Base-by-base conservation (phyloP, 2,888 invertebrate species). In the Trichogramma evanescens region DNA sequence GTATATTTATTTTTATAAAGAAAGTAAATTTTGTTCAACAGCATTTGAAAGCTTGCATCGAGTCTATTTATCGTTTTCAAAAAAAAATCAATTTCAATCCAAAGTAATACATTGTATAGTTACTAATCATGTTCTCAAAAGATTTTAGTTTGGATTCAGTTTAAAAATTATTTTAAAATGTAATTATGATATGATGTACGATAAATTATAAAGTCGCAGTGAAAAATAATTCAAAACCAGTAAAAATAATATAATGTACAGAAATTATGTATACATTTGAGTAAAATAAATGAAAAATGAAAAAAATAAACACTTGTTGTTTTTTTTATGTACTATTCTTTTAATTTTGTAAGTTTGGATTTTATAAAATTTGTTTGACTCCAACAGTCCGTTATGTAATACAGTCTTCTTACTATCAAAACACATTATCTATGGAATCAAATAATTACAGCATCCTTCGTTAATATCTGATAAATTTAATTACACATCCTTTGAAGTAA, bases 91-190 rank as follows among this genome's bases (percentile, higher is more conserved):
- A 26, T 26, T 26, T 26, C 26, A 26, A 26, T 26, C 26, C 26
- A 26, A 26, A 26, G 26, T 26, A 26, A 26, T 26, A 26, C 26
- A 26, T 26, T 26, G 26, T 26, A 26, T 1, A 26, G 26, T 26
- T 26, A 26, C 26, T 26, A 26, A 26, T 26, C 26, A 26, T 26
- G 26, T 26, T 2, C 3, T 3, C 26, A 26, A 26, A 26, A 26
- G 26, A 26, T 26, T 2, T 26, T 26, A 26, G 26, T 26, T 50
- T 56, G 56, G 9, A 51, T 6, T 50, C 45, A 42, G 57, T 60
- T 54, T 59, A 56, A 64, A 64, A 52, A 43, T 57, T 64, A 56
- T 65, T 52, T 62, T 62, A 40, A 55, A 56, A 8, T 65, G 62
- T 65, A 65, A 39, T 62, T 63, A 65, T 56, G 48, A 42, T 4